Evolutionary conservation across 1,140 invertebrate genomes (phyloP).

Genomic region (Diabrotica virgifera): DNA sequence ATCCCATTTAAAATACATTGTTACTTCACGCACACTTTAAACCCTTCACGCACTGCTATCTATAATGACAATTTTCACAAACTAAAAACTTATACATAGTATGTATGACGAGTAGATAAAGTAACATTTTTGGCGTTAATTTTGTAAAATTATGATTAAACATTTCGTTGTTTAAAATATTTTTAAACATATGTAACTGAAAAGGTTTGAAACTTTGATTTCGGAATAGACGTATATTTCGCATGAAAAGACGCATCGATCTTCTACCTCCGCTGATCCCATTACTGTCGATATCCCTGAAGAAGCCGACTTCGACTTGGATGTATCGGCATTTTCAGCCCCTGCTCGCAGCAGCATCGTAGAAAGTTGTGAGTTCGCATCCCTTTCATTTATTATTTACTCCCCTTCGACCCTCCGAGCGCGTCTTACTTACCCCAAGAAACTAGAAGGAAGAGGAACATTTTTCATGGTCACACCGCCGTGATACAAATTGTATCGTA

Average conservation of each 20-base stretch:
- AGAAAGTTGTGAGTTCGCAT: constrained; percentile 9
- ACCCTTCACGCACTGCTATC: too few species aligned
- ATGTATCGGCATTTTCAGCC: constrained; percentile 19
- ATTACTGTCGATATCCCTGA: constrained; percentile 16
- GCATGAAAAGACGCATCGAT: constrained; percentile 15
- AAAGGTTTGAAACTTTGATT: too few species aligned
- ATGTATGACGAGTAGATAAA: too few species aligned
- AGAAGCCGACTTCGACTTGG: not conserved
- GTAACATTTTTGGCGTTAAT: too few species aligned
- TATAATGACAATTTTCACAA: too few species aligned
- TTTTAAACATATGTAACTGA: too few species aligned
- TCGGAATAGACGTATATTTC: too few species aligned
- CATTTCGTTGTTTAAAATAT: too few species aligned
- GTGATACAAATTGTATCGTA: constrained; percentile 24
- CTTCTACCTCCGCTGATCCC: constrained; percentile 13
- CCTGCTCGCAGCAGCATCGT: constrained; percentile 6
- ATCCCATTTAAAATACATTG: too few species aligned
- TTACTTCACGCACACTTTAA: too few species aligned
- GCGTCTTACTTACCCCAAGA: not conserved
- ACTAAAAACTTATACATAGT: too few species aligned
- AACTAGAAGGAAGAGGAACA: constrained; percentile 13
- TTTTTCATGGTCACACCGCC: constrained; percentile 26
- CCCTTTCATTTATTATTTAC: constrained; percentile 26
- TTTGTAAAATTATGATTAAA: too few species aligned
- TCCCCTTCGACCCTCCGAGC: constrained; percentile 12